A percentile compares a stretch with the other conserved stretches of the same genome.
Conservation (phyloP, 2,888 invertebrate species). For the Brachyptera putata region DNA sequence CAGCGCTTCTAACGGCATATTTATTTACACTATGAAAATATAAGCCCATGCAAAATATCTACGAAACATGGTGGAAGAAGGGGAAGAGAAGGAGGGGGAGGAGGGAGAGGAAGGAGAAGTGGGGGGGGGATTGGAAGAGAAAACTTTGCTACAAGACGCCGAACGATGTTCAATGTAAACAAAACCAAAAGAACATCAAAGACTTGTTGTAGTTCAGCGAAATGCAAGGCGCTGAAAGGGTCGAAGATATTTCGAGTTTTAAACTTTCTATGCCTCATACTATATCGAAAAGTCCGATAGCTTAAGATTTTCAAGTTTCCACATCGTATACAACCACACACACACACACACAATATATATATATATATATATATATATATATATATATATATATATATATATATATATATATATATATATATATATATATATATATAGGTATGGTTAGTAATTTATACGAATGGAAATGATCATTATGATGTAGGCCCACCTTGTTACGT, state of each 20-base stretch:
- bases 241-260: background rate
- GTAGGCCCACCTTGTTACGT: too few relatives aligned
- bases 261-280: background rate
- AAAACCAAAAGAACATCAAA: conserved; percentile 13
- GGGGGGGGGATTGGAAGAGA: too few relatives aligned
- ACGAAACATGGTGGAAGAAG: background rate
- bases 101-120: too few relatives aligned
- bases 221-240: background rate
- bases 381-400: background rate
- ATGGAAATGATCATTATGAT: too few relatives aligned
- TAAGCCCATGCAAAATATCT: background rate
- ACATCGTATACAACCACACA: background rate
- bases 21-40: too few relatives aligned
- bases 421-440: too few relatives aligned
- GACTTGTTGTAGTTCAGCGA: background rate
- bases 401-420: too few relatives aligned
- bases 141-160: conserved; percentile 4
- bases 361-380: too few relatives aligned
- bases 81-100: too few relatives aligned
- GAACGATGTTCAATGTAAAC: conserved; percentile 6
- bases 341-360: background rate
- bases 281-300: conserved; percentile 3
- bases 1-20: too few relatives aligned
- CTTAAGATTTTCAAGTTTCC: conserved; percentile 1
- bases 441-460: too few relatives aligned